These are phyloP conservation scores for Oikopleura dioica DNA, from an alignment of 23 tunicate species.

Conservation along the genomic window DNA sequence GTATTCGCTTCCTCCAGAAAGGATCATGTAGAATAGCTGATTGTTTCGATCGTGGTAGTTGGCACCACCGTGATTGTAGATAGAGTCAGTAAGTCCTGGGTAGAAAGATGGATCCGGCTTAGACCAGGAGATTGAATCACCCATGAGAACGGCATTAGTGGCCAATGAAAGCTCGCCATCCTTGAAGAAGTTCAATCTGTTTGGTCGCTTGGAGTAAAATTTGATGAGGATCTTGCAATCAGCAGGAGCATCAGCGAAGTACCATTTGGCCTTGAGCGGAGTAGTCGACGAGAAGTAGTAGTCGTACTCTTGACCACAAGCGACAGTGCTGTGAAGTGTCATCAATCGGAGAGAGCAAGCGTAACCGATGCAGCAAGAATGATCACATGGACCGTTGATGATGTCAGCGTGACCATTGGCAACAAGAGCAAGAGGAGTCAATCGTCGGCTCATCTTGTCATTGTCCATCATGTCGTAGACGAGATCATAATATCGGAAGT, in stretches of 20 bases:
- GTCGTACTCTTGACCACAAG: background rate
- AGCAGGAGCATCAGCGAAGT: slow-evolving; percentile 9
- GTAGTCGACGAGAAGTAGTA: background rate
- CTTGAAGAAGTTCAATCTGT: background rate
- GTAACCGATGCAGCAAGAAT: slow-evolving; percentile 9
- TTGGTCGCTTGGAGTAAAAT: slow-evolving; percentile 3
- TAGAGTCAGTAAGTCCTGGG: background rate
- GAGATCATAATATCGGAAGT: background rate
- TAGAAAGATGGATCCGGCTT: background rate
- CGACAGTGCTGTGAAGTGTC: background rate
- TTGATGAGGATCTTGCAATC: background rate
- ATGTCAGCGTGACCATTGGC: background rate
- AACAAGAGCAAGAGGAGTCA: background rate
- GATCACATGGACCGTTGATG: slow-evolving; percentile 4
- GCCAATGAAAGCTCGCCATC: background rate
- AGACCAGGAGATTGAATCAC: background rate
- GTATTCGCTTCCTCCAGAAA: background rate
- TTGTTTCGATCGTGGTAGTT: background rate
- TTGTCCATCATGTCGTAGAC: background rate
- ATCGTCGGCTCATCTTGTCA: background rate
- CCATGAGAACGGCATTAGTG: background rate
- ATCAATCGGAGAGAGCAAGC: background rate
- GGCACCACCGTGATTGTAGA: background rate
- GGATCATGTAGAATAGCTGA: background rate
- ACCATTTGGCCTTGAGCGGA: background rate